These are phyloP conservation scores for Microplitis mediator DNA, from an alignment of 1,140 invertebrate species.

Conservation along the genomic window DNA sequence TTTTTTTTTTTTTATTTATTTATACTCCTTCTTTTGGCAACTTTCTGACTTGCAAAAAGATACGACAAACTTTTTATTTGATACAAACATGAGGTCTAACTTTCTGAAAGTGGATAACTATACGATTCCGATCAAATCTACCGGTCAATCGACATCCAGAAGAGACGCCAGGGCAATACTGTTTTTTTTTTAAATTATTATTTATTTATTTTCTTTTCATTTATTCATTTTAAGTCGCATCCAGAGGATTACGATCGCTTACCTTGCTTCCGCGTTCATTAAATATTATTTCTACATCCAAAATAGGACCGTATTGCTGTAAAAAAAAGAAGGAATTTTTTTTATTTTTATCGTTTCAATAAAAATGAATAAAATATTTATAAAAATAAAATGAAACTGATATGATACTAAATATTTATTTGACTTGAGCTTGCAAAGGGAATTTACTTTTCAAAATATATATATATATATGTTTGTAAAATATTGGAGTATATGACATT, in stretches of 20 bases:
- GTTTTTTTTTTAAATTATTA: background rate
- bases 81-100: constrained; percentile 8
- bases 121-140: constrained; percentile 22
- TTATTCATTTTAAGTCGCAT: background rate
- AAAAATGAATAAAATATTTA: too few species aligned
- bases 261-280: constrained; percentile 99
- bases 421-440: too few species aligned
- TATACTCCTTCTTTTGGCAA: background rate
- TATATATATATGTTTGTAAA: too few species aligned
- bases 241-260: constrained; percentile 60
- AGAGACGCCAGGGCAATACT: background rate
- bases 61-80: constrained; percentile 23
- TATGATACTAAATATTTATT: too few species aligned
- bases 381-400: too few species aligned
- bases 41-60: constrained; percentile 25
- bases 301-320: constrained; percentile 96
- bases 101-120: constrained; percentile 24
- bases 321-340: constrained; percentile 61
- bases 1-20: background rate
- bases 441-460: too few species aligned
- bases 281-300: constrained; percentile 99
- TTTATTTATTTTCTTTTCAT: constrained; percentile 3
- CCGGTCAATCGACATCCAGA: constrained; percentile 22
- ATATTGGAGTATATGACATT: too few species aligned
- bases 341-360: too few species aligned